These are phyloP conservation scores for Pyrrhosoma nymphula DNA, from an alignment of 2,888 invertebrate species.

Conservation along the genomic window DNA sequence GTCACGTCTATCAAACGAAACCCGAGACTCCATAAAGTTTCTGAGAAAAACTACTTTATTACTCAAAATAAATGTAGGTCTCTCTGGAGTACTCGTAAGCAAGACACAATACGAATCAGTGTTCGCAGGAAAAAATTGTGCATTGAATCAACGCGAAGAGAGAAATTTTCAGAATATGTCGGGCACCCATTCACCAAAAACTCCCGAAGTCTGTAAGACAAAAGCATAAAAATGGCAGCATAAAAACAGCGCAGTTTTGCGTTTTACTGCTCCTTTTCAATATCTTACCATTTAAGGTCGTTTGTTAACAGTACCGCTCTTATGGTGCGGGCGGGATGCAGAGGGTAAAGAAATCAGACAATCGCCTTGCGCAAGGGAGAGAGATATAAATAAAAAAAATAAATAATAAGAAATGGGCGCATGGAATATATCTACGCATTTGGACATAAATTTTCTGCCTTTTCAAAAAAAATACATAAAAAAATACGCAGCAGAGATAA, in stretches of 20 bases:
- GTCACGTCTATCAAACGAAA: too few relatives aligned
- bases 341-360: not conserved
- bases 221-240: not conserved
- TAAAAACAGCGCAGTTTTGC: not conserved
- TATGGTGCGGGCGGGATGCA: not conserved
- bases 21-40: too few relatives aligned
- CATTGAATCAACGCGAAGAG: not conserved
- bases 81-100: too few relatives aligned
- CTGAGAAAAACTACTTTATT: too few relatives aligned
- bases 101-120: too few relatives aligned
- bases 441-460: not conserved
- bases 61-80: too few relatives aligned
- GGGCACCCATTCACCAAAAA: not conserved
- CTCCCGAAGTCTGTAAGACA: not conserved
- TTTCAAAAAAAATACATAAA: not conserved
- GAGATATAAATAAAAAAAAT: not conserved
- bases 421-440: not conserved
- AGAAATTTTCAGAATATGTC: not conserved
- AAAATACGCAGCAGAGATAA: not conserved
- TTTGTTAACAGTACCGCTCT: not conserved
- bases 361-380: not conserved
- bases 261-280: not conserved
- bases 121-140: not conserved
- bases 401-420: not conserved
- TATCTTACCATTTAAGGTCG: constrained; percentile 8